Evolutionary conservation across 2,113 vertebrate genomes (phyloP), one percentile per base, ranked within the genome.

Genomic region (Chaetodon trifascialis): DNA sequence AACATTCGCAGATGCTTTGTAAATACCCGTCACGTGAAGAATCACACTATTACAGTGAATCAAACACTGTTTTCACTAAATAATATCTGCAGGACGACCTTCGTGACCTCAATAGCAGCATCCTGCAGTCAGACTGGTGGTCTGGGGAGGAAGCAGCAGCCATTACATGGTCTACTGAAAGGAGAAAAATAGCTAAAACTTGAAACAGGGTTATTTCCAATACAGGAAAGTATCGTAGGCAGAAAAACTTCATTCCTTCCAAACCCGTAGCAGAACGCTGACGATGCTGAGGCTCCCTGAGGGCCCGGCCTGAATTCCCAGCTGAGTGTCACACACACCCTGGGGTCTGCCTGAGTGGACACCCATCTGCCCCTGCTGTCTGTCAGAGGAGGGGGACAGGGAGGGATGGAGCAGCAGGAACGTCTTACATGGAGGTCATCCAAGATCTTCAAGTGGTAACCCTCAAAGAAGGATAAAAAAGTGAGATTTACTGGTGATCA

Each of bases 251-350:
- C 11, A 56, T 56, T 84, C 12, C 82, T 71, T 60, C 38, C 5
- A 5, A 59, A 59, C 59, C 69, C n/a, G 1, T 36, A 75, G 80
- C 77, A 79, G 51, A 72, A 25, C 25, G 2, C 54, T 64, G 70
- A 71, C 7, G 66, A 68, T 67, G 54, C 70, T 25, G 79, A 69
- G 59, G 80, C 49, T 69, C 42, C 87, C 84, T 8, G n/a, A 71
- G 76, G 87, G 65, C 17, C 69, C 23, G 7, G 80, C 69, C 64
- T 38, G 38, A 88, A 75, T 80, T 80, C 80, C 92, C 92, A 90
- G 88, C 92, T 94, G 93, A 73, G 89, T 93, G 88, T 87, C 88
- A 90, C 82, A 92, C 79, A 66, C 79, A 82, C 84, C 91, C 93
- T 42, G 74, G 56, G 78, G 89, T 90, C 74, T 78, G 76, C 69